Conservation (phyloP, 2,113 vertebrate genomes). For the Cathartes aura region DNA sequence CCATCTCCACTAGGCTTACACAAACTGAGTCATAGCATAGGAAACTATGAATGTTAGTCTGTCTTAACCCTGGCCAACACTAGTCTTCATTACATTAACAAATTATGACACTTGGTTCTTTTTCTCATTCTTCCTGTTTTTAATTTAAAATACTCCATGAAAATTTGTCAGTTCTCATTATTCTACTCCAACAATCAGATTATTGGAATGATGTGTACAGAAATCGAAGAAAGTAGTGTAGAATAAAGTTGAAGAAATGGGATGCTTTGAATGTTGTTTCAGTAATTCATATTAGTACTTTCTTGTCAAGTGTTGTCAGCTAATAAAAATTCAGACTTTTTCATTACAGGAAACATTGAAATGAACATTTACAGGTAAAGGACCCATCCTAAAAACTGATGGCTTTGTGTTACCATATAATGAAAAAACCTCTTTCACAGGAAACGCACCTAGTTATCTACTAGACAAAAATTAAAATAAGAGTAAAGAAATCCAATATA, state of each 20-base stretch:
- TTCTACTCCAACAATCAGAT: neutral
- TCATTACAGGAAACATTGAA: neutral
- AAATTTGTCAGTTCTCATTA: neutral
- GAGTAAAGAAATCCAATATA: neutral
- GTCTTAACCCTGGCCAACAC: neutral
- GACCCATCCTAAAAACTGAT: neutral
- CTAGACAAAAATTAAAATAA: neutral
- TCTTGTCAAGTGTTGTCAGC: neutral
- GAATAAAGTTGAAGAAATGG: neutral
- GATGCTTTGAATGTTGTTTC: neutral
- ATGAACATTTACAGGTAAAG: neutral
- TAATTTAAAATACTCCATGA: neutral
- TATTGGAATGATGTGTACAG: neutral
- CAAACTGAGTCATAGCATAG: neutral
- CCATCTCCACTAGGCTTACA: neutral
- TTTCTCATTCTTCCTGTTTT: neutral
- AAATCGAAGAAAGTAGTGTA: neutral
- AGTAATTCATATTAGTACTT: neutral
- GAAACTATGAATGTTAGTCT: neutral
- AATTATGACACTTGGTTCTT: neutral
- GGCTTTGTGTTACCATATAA: neutral
- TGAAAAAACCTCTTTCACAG: neutral
- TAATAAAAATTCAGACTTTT: neutral
- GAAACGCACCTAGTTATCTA: neutral
- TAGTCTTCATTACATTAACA: neutral